Base-by-base conservation (phyloP, 2,888 invertebrate species). In the Ganaspis brasiliensis region DNA sequence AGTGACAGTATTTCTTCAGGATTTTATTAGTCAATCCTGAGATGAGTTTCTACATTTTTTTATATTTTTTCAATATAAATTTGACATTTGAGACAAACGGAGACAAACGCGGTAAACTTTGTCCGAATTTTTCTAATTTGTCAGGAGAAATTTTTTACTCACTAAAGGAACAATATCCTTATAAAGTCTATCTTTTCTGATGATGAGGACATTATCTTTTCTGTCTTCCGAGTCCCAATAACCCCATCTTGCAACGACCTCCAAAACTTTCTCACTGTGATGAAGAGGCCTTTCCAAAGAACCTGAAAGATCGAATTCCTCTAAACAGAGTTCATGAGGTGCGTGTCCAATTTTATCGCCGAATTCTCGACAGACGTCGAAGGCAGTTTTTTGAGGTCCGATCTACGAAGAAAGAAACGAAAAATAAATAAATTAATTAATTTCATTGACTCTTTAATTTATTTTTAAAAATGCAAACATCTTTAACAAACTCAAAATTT, bases 191-290 rank as follows among this genome's bases (percentile, higher is more conserved):
- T 92, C 91, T 26, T 89, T 89, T 79, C 92, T 94, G 10, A 98
- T 92, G 19, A 96, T 92, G 52, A 98, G 92, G 89, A 95, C 95
- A 89, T 97, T 98, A 84, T 96, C 95, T 89, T 96, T 96, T 45
- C 97, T 93, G 90, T 97, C 97, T n/a, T 94, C 94, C 77, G 96
- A 95, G 72, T 96, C 95, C 98, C 98, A 98, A 87, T 96, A 96
- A 1, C 97, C 95, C 98, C 98, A 98, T 72, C 96, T 94, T 0
- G 96, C 92, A 0, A 96, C 95, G 0, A 94, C 93, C 83, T 95
- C 94, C 1, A 95, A 89, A 0, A 95, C 94, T 72, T 94, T 94
- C 87, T 96, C 96, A 72, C 95, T 93, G 83, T 96, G 94, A 90
- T 97, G 97, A 1, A 98, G 92, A 0, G 96, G 95, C 0, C 98